These are phyloP conservation scores for Volucella inflata DNA, from an alignment of 2,888 invertebrate genomes.

Conservation along the genomic window DNA sequence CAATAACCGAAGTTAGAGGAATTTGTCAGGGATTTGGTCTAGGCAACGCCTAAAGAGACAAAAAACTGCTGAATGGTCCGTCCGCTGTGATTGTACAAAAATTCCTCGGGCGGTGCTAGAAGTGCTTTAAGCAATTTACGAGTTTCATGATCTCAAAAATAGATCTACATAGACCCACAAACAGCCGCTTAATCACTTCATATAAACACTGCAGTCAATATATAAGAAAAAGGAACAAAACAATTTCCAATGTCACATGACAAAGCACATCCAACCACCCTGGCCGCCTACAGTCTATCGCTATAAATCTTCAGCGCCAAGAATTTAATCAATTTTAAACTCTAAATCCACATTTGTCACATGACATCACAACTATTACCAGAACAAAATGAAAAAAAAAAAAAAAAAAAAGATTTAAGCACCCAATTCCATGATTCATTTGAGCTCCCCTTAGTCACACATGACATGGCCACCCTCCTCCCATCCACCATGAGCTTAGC, in stretches of 20 bases:
- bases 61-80: no score
- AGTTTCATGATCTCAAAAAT: no score
- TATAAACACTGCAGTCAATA: no score
- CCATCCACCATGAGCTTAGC: not conserved
- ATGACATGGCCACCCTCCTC: conserved; percentile 43
- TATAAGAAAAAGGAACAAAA: not conserved
- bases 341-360: conserved; percentile 56
- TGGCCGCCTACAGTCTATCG: conserved; percentile 26
- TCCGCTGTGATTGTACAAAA: no score
- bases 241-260: not conserved
- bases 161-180: no score
- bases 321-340: conserved; percentile 44
- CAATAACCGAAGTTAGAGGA: no score
- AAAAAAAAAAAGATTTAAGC: conserved; percentile 1
- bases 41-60: no score
- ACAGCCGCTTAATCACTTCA: no score
- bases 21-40: no score
- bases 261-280: not conserved
- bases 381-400: conserved; percentile 24
- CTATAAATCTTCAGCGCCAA: conserved; percentile 50
- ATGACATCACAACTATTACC: conserved; percentile 55
- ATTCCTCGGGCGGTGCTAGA: no score
- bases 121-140: no score
- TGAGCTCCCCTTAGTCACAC: conserved; percentile 38
- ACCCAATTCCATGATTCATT: conserved; percentile 47